Percentiles rank a stretch among this genome's conserved stretches.
These are phyloP conservation scores for Thymelicus lineola DNA, from an alignment of 2,888 invertebrate genomes.

Conservation along the genomic window DNA sequence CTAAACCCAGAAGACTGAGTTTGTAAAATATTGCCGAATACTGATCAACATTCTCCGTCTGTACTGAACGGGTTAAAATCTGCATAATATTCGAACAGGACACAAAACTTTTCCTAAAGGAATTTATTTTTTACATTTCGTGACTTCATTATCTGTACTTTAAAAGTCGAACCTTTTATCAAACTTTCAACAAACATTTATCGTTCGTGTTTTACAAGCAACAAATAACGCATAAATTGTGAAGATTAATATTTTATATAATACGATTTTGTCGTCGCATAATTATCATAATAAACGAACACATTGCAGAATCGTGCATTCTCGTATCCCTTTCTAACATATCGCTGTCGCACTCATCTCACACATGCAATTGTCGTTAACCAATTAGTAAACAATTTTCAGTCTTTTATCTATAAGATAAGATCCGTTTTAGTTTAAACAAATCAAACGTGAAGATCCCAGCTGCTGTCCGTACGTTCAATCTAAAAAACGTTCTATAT, in stretches of 20 bases:
- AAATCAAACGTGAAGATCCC: conserved; percentile 62
- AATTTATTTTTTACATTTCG: conserved; percentile 6
- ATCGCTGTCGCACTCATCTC: conserved; percentile 58
- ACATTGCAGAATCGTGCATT: conserved; percentile 72
- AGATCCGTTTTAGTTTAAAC: conserved; percentile 64
- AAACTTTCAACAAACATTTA: conserved; percentile 30
- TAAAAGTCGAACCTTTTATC: conserved; percentile 13
- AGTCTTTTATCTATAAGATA: conserved; percentile 60
- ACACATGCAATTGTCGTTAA: conserved; percentile 69
- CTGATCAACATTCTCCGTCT: no score
- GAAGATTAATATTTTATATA: conserved; percentile 56
- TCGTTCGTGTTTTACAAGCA: conserved; percentile 34
- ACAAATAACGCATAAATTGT: conserved; percentile 39
- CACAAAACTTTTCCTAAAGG: background rate
- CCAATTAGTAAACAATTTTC: conserved; percentile 71
- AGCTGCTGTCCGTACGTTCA: conserved; percentile 60
- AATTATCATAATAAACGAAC: conserved; percentile 72
- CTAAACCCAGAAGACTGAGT: no score
- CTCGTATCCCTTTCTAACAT: conserved; percentile 58
- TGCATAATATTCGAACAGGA: no score
- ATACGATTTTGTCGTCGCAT: conserved; percentile 70
- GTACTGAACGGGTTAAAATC: no score
- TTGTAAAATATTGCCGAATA: no score
- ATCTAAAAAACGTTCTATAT: conserved; percentile 53
- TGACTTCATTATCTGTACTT: conserved; percentile 15